phyloP scores from a whole-genome alignment of 1,140 invertebrate species.

The Philopotamus ludificatus region DNA sequence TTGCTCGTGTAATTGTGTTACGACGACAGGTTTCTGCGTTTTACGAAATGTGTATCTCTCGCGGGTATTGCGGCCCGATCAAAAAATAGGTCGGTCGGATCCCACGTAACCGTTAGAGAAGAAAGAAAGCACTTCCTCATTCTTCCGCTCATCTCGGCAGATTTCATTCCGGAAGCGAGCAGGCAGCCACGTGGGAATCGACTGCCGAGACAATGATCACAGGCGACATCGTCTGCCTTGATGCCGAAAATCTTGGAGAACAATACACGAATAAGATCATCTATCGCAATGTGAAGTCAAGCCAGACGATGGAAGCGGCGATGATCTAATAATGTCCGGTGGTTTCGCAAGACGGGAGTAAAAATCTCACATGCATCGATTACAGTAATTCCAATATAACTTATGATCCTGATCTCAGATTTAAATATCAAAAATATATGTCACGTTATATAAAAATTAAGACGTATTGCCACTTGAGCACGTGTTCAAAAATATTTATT shows the following conservation, averaged over 20 bases:
- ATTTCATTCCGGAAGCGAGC: constrained; percentile 23
- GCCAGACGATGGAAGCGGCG: too few relatives aligned
- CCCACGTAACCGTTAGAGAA: constrained; percentile 36
- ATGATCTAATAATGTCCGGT: too few relatives aligned
- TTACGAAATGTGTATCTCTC: constrained; percentile 5
- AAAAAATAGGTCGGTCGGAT: constrained; percentile 31
- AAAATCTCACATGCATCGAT: too few relatives aligned
- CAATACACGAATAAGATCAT: too few relatives aligned
- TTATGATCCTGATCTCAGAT: too few relatives aligned
- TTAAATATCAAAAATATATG: too few relatives aligned
- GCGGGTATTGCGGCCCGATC: background rate
- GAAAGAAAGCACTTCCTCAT: constrained; percentile 26
- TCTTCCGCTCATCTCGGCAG: constrained; percentile 28
- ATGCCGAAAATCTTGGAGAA: background rate
- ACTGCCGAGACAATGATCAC: background rate
- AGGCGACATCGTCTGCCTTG: background rate
- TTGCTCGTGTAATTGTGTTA: constrained; percentile 15
- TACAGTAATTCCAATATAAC: too few relatives aligned
- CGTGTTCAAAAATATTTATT: too few relatives aligned
- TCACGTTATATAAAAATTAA: too few relatives aligned
- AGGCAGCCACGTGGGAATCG: constrained; percentile 2
- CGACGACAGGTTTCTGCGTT: constrained; percentile 7
- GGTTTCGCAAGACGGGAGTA: too few relatives aligned
- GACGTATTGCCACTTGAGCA: too few relatives aligned
- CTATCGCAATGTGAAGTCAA: too few relatives aligned